Evolutionary conservation across 2,797 vertebrate species (phyloP).

Genomic region (Thunnus albacares): DNA sequence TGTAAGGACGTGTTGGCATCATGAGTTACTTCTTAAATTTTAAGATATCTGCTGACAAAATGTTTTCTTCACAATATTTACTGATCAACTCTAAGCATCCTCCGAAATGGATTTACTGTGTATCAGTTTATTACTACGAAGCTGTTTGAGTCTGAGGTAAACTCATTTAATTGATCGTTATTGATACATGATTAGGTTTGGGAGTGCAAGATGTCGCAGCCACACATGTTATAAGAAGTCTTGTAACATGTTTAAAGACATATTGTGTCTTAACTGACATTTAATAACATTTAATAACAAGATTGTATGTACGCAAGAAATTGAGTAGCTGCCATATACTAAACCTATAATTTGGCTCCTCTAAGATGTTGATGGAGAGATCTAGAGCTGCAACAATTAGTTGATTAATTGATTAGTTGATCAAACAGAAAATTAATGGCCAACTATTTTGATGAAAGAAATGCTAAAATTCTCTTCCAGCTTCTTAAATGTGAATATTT

Average conservation of each 20-base stretch:
- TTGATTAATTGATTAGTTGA: too few species aligned
- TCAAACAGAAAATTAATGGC: too few species aligned
- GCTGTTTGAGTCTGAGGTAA: too few species aligned
- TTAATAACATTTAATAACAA: neutral
- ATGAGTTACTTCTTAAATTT: neutral
- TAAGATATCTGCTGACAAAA: neutral
- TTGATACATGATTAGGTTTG: neutral
- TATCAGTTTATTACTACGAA: neutral
- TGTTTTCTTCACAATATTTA: neutral
- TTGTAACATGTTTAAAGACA: neutral
- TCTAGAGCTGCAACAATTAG: too few species aligned
- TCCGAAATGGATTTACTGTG: neutral
- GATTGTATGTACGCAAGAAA: neutral
- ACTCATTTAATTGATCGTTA: too few species aligned
- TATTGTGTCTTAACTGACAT: neutral
- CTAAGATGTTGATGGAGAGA: neutral
- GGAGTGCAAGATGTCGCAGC: neutral
- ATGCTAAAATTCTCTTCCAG: too few species aligned
- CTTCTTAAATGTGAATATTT: too few species aligned
- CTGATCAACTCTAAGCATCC: neutral
- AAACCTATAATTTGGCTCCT: neutral
- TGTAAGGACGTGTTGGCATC: neutral
- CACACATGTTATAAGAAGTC: neutral
- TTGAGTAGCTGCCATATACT: neutral
- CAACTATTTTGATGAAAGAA: too few species aligned